Evolutionary conservation across 2,888 invertebrate species (phyloP), one percentile per base, ranked within the genome.

Genomic region (Andrena chrysosceles): DNA sequence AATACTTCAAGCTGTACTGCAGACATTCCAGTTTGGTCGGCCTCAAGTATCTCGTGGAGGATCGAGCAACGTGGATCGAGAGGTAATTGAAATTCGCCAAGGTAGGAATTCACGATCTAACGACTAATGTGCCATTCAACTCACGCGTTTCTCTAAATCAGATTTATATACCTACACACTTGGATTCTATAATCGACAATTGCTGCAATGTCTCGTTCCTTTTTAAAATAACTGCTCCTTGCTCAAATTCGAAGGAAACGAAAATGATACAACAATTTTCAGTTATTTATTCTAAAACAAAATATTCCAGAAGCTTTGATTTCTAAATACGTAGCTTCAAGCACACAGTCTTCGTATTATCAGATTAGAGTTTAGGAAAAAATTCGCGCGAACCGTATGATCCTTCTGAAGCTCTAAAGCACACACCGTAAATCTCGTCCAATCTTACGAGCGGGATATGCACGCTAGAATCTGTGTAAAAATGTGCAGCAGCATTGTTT

Each of bases 1-100:
- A 85, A 83, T 84, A 86, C 59, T 64, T 86, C 29, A 85, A 82
- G 10, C 64, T 85, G 29, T 92, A 89, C 70, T 89, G 89, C 85
- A 78, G 88, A 62, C 82, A 87, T 63, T 89, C 90, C 33, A 90
- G 86, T 63, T 76, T 91, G 54, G 85, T 75, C 8, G 89, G 90
- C 3, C 86, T 87, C 29, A 89, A 90, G 68, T 91, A 91, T 66
- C 78, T 91, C 49, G 83, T 59, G 59, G 87, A 90, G 54, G 75
- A 84, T 4, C 35, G 70, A 16, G 85, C 85, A 64, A 80, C 86
- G 20, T 88, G 87, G 88, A 76, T 86, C 67, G 90, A 90, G 70
- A 91, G 90, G 91, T 92, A 86, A 87, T 48, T 68, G 33, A 54
- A 79, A 64, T 68, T 69, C 16, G 1, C n/a, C 26, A 4, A 52